Evolutionary conservation across 2,113 vertebrate genomes (phyloP), one percentile per base, ranked within the genome.

Genomic region (Tragulus kanchil): DNA sequence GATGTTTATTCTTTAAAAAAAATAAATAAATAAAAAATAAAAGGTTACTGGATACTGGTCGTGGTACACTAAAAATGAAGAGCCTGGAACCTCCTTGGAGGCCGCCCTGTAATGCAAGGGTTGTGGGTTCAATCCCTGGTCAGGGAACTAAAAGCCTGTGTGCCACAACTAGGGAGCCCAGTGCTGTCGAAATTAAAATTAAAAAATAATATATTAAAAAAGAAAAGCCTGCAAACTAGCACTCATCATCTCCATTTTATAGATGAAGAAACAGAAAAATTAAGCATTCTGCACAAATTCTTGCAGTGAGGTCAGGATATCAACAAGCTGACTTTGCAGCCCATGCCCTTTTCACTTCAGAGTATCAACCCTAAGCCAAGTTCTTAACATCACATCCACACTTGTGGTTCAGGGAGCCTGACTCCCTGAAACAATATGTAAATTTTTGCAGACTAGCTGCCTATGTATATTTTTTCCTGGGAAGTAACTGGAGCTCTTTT

Each of bases 401-500:
- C 36, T 58, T 52, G 11, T 25, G 12, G 82, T 17, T 45, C 7
- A 73, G 84, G 45, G 45, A 83, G 61, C 42, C 21, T 11, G 16
- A 79, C 69, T 25, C 52, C 59, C 65, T 54, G 12, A 90, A 82
- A 54, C 28, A 31, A 14, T 12, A 52, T 5, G 65, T 65, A 67
- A 31, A 75, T 17, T 78, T 75, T 6, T 73, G n/a, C 67, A 64
- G 42, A 42, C n/a, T 6, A 90, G 25, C 3, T 13, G 69, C 50
- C 15, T 54, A 17, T 21, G 54, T 11, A 25, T 13, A 65, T 50
- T 62, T 94, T 77, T 48, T 36, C 45, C 79, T 36, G 12, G 28
- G 1, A 42, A 94, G 82, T 94, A 91, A 96, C 61, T 23, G 5
- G 58, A 94, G 73, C 48, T 71, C 54, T 42, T 95, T 93, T 42